phyloP scores from a whole-genome alignment of 1,140 invertebrate genomes.

The Onthophagus taurus region DNA sequence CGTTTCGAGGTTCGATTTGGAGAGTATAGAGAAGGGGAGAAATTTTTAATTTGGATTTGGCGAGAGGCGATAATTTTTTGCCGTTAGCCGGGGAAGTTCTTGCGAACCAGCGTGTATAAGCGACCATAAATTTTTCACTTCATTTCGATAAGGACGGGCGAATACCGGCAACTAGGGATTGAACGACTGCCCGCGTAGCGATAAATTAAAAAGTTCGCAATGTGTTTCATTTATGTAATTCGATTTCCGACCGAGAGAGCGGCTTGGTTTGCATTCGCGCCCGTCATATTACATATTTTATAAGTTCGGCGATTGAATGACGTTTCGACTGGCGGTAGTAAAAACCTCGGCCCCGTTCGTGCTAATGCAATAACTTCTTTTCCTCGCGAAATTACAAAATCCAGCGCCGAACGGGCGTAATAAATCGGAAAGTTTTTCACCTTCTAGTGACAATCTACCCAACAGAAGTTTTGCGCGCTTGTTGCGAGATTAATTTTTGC shows the following conservation, averaged over 20 bases:
- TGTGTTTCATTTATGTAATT: conserved; percentile 37
- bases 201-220: conserved; percentile 36
- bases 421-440: no score
- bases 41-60: conserved; percentile 15
- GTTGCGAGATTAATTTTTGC: conserved; percentile 10
- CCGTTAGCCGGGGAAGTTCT: conserved; percentile 23
- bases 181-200: conserved; percentile 7
- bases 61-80: conserved; percentile 28
- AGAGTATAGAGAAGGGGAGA: conserved; percentile 8
- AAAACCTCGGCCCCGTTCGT: conserved; percentile 18
- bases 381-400: no score
- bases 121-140: conserved; percentile 31
- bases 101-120: conserved; percentile 26
- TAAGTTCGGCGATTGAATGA: conserved; percentile 29
- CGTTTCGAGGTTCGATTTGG: no score
- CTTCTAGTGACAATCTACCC: no score
- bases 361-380: conserved; percentile 14
- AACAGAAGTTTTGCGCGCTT: no score
- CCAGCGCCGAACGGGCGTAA: no score
- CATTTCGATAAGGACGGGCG: conserved; percentile 21
- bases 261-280: conserved; percentile 22
- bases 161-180: background rate
- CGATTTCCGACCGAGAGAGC: conserved; percentile 27
- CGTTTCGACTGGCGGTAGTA: no score
- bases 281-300: conserved; percentile 29